A percentile compares a stretch with the other conserved stretches of the same genome.
phyloP scores from a whole-genome alignment of 2,888 invertebrate species.

The Scaptomyza flava region DNA sequence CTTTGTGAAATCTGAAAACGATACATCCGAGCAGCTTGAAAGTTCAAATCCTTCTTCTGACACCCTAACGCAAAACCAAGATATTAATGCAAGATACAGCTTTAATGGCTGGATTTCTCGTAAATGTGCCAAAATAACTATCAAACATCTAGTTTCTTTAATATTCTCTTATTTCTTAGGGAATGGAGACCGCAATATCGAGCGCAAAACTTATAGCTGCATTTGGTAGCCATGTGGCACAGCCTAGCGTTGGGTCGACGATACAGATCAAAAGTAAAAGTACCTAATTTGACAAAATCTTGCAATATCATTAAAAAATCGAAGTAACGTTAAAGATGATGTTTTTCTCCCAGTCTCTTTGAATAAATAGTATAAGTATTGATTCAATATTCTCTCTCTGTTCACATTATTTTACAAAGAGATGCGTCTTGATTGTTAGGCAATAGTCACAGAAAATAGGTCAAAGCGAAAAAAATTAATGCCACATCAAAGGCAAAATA shows the following conservation, averaged over 20 bases:
- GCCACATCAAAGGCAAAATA: constrained; percentile 11
- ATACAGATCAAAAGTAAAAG: neutral
- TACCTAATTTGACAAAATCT: constrained; percentile 4
- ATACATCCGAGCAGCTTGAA: neutral
- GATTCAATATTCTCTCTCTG: neutral
- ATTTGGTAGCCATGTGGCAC: constrained; percentile 19
- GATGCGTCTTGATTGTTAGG: too few species aligned
- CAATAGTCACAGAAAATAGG: neutral
- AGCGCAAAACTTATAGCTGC: constrained; percentile 22
- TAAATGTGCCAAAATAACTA: neutral
- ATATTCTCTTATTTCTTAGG: constrained; percentile 6
- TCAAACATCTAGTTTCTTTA: neutral
- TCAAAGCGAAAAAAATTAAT: constrained; percentile 2
- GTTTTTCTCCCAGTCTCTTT: neutral
- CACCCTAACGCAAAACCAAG: neutral
- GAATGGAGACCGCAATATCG: neutral
- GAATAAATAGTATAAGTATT: neutral
- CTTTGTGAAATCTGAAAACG: neutral
- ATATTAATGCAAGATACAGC: neutral
- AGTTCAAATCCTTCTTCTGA: neutral
- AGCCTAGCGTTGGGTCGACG: neutral
- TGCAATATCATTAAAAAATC: too few species aligned
- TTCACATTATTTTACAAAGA: too few species aligned
- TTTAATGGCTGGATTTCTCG: neutral
- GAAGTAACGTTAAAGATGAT: neutral